phyloP scores from a whole-genome alignment of 2,113 vertebrate genomes.

The Numenius arquata region DNA sequence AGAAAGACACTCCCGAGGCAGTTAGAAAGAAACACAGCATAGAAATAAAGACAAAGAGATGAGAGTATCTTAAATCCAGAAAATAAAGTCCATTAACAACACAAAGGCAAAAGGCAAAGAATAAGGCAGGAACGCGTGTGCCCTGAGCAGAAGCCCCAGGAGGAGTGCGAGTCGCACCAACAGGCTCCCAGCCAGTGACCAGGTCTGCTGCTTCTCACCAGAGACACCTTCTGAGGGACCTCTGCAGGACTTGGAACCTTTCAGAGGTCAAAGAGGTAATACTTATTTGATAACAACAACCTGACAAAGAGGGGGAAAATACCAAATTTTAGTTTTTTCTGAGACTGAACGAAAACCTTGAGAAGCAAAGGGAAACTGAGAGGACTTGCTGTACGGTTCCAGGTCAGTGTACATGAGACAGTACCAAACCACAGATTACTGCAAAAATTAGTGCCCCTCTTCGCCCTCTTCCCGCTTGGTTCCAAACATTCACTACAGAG shows the following conservation, averaged over 20 bases:
- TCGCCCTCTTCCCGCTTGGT: background rate
- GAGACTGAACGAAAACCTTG: background rate
- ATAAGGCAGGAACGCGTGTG: rapidly evolving
- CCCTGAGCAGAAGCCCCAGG: background rate
- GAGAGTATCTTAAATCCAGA: background rate
- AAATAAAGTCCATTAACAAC: background rate
- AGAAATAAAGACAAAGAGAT: background rate
- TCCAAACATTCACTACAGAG: background rate
- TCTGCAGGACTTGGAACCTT: background rate
- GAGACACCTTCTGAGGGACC: too few species aligned
- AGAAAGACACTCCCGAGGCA: background rate
- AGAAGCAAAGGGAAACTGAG: background rate
- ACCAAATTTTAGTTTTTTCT: background rate
- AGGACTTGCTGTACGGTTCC: background rate
- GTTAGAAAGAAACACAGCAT: background rate
- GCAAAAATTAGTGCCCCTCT: background rate
- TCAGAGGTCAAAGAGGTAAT: background rate
- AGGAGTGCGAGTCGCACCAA: background rate
- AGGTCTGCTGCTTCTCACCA: background rate
- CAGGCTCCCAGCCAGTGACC: background rate
- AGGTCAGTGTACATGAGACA: background rate
- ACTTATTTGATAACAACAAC: background rate
- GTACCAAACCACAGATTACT: background rate
- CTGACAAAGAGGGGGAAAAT: background rate
- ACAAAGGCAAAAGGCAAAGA: background rate